These are phyloP conservation scores for Podarcis cretensis DNA, from an alignment of 2,113 vertebrate species.

Conservation along the genomic window DNA sequence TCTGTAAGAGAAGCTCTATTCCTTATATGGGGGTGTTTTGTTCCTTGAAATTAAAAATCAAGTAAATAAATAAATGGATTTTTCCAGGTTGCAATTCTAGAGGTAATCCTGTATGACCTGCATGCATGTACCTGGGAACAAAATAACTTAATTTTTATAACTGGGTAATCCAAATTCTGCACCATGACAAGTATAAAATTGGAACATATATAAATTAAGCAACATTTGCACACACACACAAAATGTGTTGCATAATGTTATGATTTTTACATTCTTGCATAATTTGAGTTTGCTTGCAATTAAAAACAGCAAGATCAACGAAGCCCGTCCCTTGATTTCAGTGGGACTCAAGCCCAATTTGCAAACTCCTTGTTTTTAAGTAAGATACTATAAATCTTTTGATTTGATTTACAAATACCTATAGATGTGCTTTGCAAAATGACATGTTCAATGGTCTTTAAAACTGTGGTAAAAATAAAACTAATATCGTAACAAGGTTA, in stretches of 20 bases:
- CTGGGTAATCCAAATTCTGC: neutral
- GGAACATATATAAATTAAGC: neutral
- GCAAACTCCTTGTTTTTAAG: neutral
- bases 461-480: neutral
- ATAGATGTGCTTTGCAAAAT: neutral
- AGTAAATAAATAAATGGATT: too few species aligned
- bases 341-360: neutral
- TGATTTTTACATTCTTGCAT: neutral
- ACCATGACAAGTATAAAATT: neutral
- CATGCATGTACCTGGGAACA: neutral
- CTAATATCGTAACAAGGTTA: neutral
- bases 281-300: too few species aligned
- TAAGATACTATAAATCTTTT: neutral
- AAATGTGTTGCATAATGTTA: neutral
- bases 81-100: neutral
- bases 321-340: neutral
- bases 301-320: neutral
- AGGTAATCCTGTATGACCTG: neutral
- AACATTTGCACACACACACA: neutral
- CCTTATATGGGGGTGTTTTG: too few species aligned
- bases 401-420: neutral
- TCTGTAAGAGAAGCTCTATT: too few species aligned
- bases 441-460: neutral
- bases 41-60: too few species aligned
- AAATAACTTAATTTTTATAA: neutral